phyloP scores from a whole-genome alignment of 2,888 invertebrate genomes.

The Drymonia ruficornis region DNA sequence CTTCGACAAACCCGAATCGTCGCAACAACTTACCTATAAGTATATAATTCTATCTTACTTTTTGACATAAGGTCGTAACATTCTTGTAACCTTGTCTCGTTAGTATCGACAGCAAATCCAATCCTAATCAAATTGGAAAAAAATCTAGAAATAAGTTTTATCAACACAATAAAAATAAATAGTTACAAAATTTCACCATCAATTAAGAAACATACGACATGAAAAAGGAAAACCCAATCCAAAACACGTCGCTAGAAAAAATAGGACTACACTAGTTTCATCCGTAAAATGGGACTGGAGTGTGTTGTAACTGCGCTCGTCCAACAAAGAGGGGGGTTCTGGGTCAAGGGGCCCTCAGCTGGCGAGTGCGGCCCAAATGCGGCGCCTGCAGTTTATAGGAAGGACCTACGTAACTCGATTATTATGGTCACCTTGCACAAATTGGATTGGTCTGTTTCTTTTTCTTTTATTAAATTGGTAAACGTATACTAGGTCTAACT shows the following conservation, averaged over 20 bases:
- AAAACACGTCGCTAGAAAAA: slow-evolving; percentile 11
- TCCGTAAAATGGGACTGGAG: slow-evolving; percentile 35
- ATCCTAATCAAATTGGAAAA: not conserved
- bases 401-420: slow-evolving; percentile 46
- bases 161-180: not conserved
- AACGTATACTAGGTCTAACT: not conserved
- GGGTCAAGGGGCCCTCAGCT: slow-evolving; percentile 53
- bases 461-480: not conserved
- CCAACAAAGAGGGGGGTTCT: slow-evolving; percentile 51
- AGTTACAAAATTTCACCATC: not conserved
- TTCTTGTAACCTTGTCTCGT: too few species aligned
- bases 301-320: slow-evolving; percentile 46
- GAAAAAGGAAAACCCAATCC: slow-evolving; percentile 14
- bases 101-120: too few species aligned
- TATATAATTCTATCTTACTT: too few species aligned
- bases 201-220: not conserved
- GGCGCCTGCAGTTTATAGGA: slow-evolving; percentile 42
- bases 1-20: too few species aligned
- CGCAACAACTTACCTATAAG: too few species aligned
- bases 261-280: slow-evolving; percentile 24
- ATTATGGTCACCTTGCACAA: slow-evolving; percentile 13
- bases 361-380: slow-evolving; percentile 37
- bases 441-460: slow-evolving; percentile 3
- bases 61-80: too few species aligned
- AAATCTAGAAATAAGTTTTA: not conserved